phyloP scores from a whole-genome alignment of 2,113 vertebrate genomes.

The Nymphicus hollandicus region DNA sequence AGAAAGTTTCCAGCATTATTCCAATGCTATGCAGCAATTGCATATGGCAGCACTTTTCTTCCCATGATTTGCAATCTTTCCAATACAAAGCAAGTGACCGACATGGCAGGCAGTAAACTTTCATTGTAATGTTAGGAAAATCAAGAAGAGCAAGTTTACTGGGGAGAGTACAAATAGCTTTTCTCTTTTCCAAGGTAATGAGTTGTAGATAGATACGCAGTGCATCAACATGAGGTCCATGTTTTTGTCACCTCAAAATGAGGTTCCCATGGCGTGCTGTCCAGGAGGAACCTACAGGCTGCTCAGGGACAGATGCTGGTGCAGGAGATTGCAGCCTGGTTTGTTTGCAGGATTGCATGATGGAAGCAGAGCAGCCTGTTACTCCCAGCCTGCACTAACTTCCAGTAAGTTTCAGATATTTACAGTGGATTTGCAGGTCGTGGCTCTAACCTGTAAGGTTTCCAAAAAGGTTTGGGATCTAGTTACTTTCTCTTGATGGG shows the following conservation, averaged over 20 bases:
- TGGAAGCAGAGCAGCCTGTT: background rate
- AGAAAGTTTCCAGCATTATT: background rate
- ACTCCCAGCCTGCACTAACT: background rate
- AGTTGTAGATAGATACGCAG: background rate
- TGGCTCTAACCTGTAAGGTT: background rate
- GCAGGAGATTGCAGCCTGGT: background rate
- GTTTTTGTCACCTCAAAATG: background rate
- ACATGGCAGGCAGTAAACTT: background rate
- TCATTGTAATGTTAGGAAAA: background rate
- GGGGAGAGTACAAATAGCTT: slow-evolving; percentile 22
- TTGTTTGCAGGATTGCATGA: fast-evolving
- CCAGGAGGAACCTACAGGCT: fast-evolving
- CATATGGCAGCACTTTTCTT: background rate
- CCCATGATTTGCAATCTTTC: background rate
- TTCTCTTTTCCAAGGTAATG: background rate
- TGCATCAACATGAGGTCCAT: background rate
- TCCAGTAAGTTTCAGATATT: background rate
- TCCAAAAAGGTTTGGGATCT: background rate
- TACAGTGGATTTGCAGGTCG: background rate
- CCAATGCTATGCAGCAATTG: background rate
- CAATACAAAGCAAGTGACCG: background rate
- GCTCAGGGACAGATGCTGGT: background rate
- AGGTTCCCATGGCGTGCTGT: background rate
- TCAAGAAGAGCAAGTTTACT: background rate
- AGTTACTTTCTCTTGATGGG: background rate